Percentiles rank a stretch among this genome's conserved stretches.
Conservation (phyloP, 1,140 invertebrate species). For the Drosophila cardini region DNA sequence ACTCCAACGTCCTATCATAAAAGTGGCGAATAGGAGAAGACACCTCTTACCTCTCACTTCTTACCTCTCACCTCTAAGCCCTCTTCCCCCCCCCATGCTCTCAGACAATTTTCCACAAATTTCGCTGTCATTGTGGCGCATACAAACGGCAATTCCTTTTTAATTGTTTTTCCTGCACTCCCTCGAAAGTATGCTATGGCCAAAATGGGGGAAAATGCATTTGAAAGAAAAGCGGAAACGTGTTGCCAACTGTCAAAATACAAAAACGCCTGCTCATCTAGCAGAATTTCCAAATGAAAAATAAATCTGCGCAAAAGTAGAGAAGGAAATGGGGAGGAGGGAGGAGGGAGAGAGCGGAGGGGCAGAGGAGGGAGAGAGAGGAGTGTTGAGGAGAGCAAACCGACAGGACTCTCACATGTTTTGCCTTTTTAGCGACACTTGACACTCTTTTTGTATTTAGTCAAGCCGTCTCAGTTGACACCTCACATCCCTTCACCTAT, state of each 20-base stretch:
- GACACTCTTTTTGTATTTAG: constrained; percentile 80
- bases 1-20: constrained; percentile 11
- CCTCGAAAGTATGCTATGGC: constrained; percentile 37
- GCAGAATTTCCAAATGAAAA: constrained; percentile 68
- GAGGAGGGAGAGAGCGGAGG: neutral
- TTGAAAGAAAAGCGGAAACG: constrained; percentile 11
- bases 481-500: constrained; percentile 41
- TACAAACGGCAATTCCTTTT: constrained; percentile 66
- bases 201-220: neutral
- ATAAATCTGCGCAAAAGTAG: constrained; percentile 57
- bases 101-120: constrained; percentile 29
- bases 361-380: neutral
- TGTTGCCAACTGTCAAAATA: constrained; percentile 74
- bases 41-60: neutral
- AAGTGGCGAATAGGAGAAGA: neutral
- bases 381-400: too few relatives aligned
- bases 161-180: constrained; percentile 66
- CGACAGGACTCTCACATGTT: constrained; percentile 34
- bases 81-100: neutral
- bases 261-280: constrained; percentile 71
- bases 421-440: constrained; percentile 79
- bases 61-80: neutral
- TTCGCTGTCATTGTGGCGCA: constrained; percentile 32
- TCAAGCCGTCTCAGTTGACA: constrained; percentile 56
- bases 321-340: neutral